Evolutionary conservation across 2,797 vertebrate species (phyloP).

Genomic region (Lutjanus argentimaculatus): DNA sequence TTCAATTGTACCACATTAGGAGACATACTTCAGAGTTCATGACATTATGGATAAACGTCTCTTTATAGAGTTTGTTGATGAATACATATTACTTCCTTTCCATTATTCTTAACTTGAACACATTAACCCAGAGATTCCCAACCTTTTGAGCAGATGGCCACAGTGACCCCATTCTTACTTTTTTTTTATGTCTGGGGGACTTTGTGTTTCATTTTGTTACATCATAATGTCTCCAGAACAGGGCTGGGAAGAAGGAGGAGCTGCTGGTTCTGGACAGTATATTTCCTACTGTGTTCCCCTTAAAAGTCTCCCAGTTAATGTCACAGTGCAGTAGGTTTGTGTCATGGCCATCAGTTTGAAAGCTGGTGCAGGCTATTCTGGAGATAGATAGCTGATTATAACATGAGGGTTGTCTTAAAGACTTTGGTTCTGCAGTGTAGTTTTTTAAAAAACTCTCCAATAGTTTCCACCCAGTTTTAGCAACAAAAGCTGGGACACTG

Average conservation of each 20-base stretch:
- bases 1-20: conserved; percentile 9
- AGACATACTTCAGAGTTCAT: neutral
- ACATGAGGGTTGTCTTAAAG: no score
- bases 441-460: no score
- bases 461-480: no score
- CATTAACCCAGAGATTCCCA: conserved; percentile 54
- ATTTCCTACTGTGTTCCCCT: neutral
- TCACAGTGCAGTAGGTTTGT: neutral
- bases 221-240: conserved; percentile 28
- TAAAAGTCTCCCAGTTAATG: neutral
- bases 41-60: neutral
- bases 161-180: conserved; percentile 26
- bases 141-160: conserved; percentile 49
- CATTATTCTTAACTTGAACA: conserved; percentile 17
- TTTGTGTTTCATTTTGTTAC: conserved; percentile 39
- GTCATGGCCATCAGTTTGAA: neutral
- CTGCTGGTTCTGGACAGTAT: conserved; percentile 9
- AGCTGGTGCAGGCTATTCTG: no score
- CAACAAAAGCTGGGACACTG: no score
- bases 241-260: conserved; percentile 22
- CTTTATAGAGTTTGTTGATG: neutral
- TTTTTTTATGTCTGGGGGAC: neutral
- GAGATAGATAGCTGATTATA: no score
- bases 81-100: conserved; percentile 16
- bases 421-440: no score